phyloP scores from a whole-genome alignment of 2,888 invertebrate genomes.

The Temnothorax unifasciatus region DNA sequence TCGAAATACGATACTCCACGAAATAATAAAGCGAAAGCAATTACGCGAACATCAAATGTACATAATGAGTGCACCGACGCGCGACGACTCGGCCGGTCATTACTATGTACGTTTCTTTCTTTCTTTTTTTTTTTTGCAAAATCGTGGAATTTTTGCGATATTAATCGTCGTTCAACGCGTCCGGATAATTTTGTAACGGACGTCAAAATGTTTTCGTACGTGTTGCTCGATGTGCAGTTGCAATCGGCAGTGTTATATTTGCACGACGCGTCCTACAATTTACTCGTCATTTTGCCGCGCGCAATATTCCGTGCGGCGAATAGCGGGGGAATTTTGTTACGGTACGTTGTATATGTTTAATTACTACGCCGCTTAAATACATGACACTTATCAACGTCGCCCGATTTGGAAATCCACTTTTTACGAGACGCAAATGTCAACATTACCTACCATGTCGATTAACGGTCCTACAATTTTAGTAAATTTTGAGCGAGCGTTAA shows the following conservation, averaged over 20 bases:
- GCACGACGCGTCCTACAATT: conserved; percentile 36
- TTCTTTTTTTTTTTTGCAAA: background rate
- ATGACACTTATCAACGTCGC: conserved; percentile 38
- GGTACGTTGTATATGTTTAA: conserved; percentile 40
- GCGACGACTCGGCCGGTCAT: background rate
- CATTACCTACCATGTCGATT: background rate
- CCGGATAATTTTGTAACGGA: conserved; percentile 41
- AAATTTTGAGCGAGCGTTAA: background rate
- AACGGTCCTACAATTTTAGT: conserved; percentile 2
- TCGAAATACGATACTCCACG: conserved; percentile 51
- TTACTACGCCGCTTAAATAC: conserved; percentile 36
- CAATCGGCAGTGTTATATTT: conserved; percentile 43
- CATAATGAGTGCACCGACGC: conserved; percentile 30
- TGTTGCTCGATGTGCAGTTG: background rate
- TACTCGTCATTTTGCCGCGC: conserved; percentile 24
- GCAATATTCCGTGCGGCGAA: conserved; percentile 18
- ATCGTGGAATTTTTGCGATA: conserved; percentile 13
- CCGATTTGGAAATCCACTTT: conserved; percentile 26
- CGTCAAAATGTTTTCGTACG: conserved; percentile 38
- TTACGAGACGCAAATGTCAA: background rate
- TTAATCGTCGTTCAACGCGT: conserved; percentile 20
- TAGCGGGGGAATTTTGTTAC: conserved; percentile 21
- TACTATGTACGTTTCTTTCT: background rate
- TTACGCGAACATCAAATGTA: conserved; percentile 54
- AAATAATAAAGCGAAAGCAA: conserved; percentile 49